phyloP scores from a whole-genome alignment of 2,797 vertebrate genomes.

The Dendrocincla fuliginosa region DNA sequence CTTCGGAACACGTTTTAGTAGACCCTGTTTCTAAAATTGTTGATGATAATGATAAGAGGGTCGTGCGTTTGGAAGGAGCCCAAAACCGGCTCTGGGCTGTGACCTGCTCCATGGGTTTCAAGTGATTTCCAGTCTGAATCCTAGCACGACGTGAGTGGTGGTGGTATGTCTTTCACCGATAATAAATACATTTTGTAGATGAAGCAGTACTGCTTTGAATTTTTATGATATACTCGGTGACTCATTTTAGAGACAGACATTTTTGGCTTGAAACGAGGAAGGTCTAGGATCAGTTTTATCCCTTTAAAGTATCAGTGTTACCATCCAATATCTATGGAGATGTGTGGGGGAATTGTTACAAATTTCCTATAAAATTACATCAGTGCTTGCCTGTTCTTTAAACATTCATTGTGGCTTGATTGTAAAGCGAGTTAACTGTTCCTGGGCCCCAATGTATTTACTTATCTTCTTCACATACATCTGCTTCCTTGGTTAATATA shows the following conservation, averaged over 20 bases:
- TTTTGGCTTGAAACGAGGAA: background rate
- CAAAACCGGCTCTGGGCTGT: background rate
- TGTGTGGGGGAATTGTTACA: accelerated
- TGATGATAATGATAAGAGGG: background rate
- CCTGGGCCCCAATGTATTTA: background rate
- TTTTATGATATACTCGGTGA: accelerated
- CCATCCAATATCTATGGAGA: background rate
- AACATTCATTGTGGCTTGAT: background rate
- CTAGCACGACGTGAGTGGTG: background rate
- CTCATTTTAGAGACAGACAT: background rate
- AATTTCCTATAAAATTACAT: background rate
- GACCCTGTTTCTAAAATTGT: background rate
- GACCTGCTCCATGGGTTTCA: background rate
- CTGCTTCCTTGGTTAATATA: background rate
- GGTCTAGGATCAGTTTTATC: background rate
- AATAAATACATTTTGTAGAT: background rate
- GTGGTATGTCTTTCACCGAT: background rate
- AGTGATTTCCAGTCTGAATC: background rate
- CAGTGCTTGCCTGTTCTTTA: background rate
- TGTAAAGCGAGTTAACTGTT: background rate
- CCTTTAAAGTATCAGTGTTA: background rate
- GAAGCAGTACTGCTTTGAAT: background rate
- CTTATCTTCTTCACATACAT: background rate
- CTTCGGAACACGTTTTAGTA: no score
- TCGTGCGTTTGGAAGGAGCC: background rate